phyloP scores from a whole-genome alignment of 2,797 vertebrate genomes.

The Microcaecilia unicolor region DNA sequence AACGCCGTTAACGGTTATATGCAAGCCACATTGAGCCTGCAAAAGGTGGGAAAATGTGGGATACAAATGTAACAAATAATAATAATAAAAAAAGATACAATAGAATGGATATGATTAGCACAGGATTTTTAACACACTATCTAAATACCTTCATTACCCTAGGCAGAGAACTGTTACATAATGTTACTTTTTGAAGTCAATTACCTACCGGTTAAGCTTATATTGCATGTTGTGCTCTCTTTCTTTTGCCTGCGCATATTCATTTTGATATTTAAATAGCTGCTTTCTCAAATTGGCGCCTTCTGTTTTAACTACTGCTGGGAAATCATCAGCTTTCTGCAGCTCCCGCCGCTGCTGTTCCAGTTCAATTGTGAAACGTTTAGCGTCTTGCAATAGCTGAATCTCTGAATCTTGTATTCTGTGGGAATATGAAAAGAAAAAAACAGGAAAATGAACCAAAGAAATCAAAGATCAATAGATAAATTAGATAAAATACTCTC shows the following conservation, averaged over 20 bases:
- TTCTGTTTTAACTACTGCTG: slow-evolving; percentile 62
- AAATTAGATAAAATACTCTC: too few species aligned
- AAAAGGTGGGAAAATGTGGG: too few species aligned
- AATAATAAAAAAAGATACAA: too few species aligned
- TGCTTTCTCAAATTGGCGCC: slow-evolving; percentile 68
- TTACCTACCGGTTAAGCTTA: slow-evolving; percentile 69
- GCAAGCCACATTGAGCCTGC: too few species aligned
- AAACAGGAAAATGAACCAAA: slow-evolving; percentile 1
- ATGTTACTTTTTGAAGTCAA: too few species aligned
- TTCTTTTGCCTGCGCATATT: slow-evolving; percentile 65
- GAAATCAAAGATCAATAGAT: too few species aligned
- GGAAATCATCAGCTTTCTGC: slow-evolving; percentile 61
- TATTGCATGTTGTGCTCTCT: slow-evolving; percentile 60
- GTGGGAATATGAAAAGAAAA: slow-evolving; percentile 3
- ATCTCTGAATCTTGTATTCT: slow-evolving; percentile 77
- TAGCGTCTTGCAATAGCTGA: slow-evolving; percentile 65
- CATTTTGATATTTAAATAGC: slow-evolving; percentile 70
- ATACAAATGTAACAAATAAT: too few species aligned
- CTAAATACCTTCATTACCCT: too few species aligned
- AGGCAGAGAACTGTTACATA: too few species aligned
- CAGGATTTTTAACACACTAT: too few species aligned
- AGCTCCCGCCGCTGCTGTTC: slow-evolving; percentile 53
- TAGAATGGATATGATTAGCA: too few species aligned
- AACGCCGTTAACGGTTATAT: too few species aligned
- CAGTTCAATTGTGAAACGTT: slow-evolving; percentile 52